phyloP scores from a whole-genome alignment of 2,888 invertebrate species.

The Mesopsocus fuscifrons region DNA sequence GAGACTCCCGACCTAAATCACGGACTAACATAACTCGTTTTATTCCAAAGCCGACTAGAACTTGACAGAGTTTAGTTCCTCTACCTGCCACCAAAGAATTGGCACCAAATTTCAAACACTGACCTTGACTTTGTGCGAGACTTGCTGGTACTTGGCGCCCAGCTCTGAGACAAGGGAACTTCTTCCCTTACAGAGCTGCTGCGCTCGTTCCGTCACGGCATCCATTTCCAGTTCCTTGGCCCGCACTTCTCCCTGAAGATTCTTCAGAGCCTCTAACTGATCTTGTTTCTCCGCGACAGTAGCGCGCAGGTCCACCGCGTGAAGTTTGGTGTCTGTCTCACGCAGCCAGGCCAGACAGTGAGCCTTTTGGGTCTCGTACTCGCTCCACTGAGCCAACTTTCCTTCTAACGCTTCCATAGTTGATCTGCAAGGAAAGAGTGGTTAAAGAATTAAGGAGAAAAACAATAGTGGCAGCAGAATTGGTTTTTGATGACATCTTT shows the following conservation, averaged over 20 bases:
- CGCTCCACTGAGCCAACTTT: conserved; percentile 78
- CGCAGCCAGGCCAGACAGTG: conserved; percentile 73
- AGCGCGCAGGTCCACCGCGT: conserved; percentile 70
- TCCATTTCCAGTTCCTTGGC: conserved; percentile 87
- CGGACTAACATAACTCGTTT: neutral
- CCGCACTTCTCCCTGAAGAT: conserved; percentile 68
- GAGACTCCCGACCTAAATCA: conserved; percentile 3
- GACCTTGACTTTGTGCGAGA: conserved; percentile 70
- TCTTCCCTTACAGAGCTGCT: conserved; percentile 60
- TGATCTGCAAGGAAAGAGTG: conserved; percentile 24
- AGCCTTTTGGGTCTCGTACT: conserved; percentile 74
- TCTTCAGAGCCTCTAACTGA: conserved; percentile 56
- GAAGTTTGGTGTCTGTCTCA: conserved; percentile 69
- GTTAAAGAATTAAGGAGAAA: neutral
- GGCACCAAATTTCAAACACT: too few relatives aligned
- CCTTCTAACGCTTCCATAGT: conserved; percentile 62
- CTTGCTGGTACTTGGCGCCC: conserved; percentile 79
- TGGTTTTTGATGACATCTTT: too few relatives aligned
- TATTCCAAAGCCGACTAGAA: neutral
- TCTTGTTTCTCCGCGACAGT: conserved; percentile 65
- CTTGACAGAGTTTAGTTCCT: too few relatives aligned
- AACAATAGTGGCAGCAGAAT: conserved; percentile 2
- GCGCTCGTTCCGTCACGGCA: conserved; percentile 77
- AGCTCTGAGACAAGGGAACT: conserved; percentile 73
- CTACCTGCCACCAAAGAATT: too few relatives aligned